Conservation (phyloP, 2,797 vertebrate species). For the Heliangelus exortis region DNA sequence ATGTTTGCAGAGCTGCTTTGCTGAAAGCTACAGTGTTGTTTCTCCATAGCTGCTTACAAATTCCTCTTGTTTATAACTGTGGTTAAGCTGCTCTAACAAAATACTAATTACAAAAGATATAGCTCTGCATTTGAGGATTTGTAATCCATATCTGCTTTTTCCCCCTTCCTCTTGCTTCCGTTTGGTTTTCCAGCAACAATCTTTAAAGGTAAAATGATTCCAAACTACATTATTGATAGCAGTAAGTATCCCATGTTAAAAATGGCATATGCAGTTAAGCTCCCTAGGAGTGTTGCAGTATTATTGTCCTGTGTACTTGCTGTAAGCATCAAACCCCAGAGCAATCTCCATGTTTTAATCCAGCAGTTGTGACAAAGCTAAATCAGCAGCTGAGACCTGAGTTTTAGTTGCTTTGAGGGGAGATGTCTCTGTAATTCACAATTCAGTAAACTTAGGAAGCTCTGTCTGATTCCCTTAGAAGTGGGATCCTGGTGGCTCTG, state of each 20-base stretch:
- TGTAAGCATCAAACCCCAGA: not conserved
- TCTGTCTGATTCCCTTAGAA: not conserved
- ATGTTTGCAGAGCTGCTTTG: not conserved
- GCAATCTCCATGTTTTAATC: not conserved
- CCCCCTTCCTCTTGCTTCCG: constrained; percentile 69
- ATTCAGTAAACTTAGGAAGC: not conserved
- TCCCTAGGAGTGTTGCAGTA: not conserved
- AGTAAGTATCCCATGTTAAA: constrained; percentile 87
- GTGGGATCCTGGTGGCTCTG: not conserved
- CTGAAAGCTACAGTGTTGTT: not conserved
- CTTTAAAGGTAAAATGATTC: constrained; percentile 98
- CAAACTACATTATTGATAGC: constrained; percentile 93
- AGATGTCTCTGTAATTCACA: not conserved
- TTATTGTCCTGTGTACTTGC: not conserved
- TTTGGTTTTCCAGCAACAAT: constrained; percentile 91
- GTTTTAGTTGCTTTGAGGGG: not conserved
- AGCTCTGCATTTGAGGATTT: constrained; percentile 56
- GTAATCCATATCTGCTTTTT: constrained; percentile 77
- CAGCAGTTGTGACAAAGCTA: not conserved
- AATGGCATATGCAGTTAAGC: not conserved
- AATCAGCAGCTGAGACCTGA: fast-evolving
- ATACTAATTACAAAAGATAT: not conserved
- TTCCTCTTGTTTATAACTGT: not conserved
- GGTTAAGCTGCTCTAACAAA: constrained; percentile 12
- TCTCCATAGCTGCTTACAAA: not conserved